Evolutionary conservation across 35 echinoderm and acorn worm species (phyloP).

Genomic region (Heliocidaris tuberculata): DNA sequence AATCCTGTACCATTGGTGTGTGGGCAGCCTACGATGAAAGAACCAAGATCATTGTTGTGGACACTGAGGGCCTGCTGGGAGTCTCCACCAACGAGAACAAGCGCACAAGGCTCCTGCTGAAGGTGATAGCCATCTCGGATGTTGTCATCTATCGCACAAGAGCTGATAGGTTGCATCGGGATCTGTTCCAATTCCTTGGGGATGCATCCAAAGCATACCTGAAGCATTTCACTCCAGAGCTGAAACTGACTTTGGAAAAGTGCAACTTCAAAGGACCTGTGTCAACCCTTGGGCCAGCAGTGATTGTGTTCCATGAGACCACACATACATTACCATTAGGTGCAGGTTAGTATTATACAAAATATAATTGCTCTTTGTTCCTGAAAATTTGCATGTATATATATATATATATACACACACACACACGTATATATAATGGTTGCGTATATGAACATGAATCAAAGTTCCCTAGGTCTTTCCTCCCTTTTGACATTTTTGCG

Average conservation of each 20-base stretch:
- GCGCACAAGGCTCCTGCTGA: conserved; percentile 88
- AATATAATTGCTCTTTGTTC: background rate
- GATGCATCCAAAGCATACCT: conserved; percentile 90
- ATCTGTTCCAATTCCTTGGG: conserved; percentile 92
- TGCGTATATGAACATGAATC: too few species aligned
- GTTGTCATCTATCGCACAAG: conserved; percentile 90
- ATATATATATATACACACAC: too few species aligned
- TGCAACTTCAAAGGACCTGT: conserved; percentile 57
- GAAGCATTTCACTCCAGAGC: conserved; percentile 80
- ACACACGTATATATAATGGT: too few species aligned
- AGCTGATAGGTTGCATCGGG: conserved; percentile 78
- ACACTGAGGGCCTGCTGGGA: conserved; percentile 93
- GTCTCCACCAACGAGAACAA: conserved; percentile 86
- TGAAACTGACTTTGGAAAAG: conserved; percentile 63
- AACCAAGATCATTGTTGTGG: conserved; percentile 70
- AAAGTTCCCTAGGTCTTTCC: too few species aligned
- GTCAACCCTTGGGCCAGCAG: conserved; percentile 86
- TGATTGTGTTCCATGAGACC: conserved; percentile 96
- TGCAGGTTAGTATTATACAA: conserved; percentile 34
- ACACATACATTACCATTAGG: conserved; percentile 86
- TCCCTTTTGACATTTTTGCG: too few species aligned
- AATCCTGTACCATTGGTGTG: conserved; percentile 95
- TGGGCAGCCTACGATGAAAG: conserved; percentile 87
- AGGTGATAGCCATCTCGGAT: conserved; percentile 94
- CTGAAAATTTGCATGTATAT: too few species aligned